Percentiles rank a stretch among this genome's conserved stretches.
Conservation (phyloP, 2,113 vertebrate species). For the Micronycteris hirsuta region DNA sequence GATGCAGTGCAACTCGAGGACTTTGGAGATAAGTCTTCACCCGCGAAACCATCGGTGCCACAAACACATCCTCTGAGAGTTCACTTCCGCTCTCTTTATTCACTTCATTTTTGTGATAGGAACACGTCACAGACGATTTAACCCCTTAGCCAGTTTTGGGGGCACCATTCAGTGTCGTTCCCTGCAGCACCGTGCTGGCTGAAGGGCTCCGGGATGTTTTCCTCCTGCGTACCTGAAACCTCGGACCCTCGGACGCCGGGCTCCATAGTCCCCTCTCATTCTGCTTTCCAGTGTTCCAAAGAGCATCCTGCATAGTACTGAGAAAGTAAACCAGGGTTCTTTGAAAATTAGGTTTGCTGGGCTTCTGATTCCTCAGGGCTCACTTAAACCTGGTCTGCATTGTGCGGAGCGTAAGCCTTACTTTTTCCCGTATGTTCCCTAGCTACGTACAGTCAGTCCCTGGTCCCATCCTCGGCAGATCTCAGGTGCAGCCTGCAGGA, state of each 20-base stretch:
- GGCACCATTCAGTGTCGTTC: accelerated
- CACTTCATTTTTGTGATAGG: not conserved
- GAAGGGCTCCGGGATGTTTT: accelerated
- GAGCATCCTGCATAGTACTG: accelerated
- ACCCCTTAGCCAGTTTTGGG: not conserved
- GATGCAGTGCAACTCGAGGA: not conserved
- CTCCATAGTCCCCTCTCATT: accelerated
- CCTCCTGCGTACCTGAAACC: not conserved
- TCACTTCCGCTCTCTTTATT: not conserved
- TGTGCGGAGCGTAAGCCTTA: accelerated
- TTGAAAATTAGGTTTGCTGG: not conserved
- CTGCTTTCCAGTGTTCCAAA: not conserved
- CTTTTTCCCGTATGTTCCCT: accelerated
- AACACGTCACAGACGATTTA: too few species aligned
- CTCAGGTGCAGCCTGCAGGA: not conserved
- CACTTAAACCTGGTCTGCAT: not conserved
- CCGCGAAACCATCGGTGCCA: not conserved
- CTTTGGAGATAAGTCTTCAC: not conserved
- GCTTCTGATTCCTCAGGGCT: not conserved
- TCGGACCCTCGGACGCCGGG: accelerated
- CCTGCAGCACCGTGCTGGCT: accelerated
- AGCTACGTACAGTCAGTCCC: too few species aligned
- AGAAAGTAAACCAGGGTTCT: not conserved
- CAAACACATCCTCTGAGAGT: not conserved
- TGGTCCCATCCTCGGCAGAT: accelerated